Base-by-base conservation (phyloP, 2,888 invertebrate species). In the Xiphydria camelus region DNA sequence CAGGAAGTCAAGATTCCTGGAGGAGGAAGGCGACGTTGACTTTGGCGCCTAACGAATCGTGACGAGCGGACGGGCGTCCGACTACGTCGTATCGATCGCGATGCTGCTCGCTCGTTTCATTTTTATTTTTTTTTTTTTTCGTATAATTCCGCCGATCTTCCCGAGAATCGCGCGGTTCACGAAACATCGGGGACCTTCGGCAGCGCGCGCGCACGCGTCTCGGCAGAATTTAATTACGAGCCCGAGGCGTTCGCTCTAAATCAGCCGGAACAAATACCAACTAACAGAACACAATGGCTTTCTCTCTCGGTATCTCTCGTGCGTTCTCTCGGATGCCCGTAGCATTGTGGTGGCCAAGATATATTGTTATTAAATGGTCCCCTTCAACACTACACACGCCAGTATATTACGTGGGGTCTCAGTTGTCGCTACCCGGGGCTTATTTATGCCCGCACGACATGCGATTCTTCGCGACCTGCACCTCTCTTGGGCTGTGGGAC, bases 351-450 rank as follows among this genome's bases (percentile, higher is more conserved):
- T 64, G 60, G 58, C 49, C 57, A 69, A 73, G 74, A 75, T 73
- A 68, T 74, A 74, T 73, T 68, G 72, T 74, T 75, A 75, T 75
- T 74, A 74, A 75, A 74, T 70, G 70, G 72, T 64, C 62, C 62
- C 66, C 66, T 45, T 59, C 36, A 43, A 31, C 32, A 37, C 36
- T 42, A 47, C 61, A 51, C 62, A 61, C 60, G 64, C 59, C 65
- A 61, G 61, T 67, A 66, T 69, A 68, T 68, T 65, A 70, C 67
- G 53, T 59, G 50, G 51, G 41, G 45, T 47, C 50, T 38, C 33
- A 39, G 33, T 44, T 36, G 40, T 52, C 44, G 23, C 25, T 47
- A 18, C 35, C 36, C 44, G 42, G 37, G 47, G 57, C 53, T 66
- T 64, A 64, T 66, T 66, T 65, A 66, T 63, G 57, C 44, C 51